phyloP scores from a whole-genome alignment of 2,797 vertebrate species.

The Tokudaia tokunoshimensis region DNA sequence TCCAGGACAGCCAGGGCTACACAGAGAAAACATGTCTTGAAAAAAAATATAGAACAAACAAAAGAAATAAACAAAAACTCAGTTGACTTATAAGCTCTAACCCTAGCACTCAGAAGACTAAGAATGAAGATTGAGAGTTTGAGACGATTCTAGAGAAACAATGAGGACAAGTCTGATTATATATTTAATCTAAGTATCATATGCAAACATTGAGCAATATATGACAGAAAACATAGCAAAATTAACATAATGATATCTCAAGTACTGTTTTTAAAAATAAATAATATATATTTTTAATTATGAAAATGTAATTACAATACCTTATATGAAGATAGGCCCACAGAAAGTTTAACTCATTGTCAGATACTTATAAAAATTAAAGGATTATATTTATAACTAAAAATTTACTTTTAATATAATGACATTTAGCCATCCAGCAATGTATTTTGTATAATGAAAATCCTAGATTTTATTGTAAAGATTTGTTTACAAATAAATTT shows the following conservation, averaged over 20 bases:
- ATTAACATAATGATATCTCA: not conserved
- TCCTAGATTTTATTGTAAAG: not conserved
- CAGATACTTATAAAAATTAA: not conserved
- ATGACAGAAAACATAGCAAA: not conserved
- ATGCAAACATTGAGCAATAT: too few relatives aligned
- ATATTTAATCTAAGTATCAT: not conserved
- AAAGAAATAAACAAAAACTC: not conserved
- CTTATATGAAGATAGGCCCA: not conserved
- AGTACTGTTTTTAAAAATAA: not conserved
- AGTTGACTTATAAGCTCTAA: not conserved
- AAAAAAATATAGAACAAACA: not conserved
- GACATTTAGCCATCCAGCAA: not conserved
- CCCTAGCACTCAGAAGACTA: not conserved
- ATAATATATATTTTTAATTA: not conserved
- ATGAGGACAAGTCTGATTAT: not conserved
- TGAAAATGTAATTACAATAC: not conserved
- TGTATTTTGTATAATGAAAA: conserved; percentile 11
- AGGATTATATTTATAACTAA: not conserved
- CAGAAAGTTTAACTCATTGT: not conserved
- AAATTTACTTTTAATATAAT: conserved; percentile 25
- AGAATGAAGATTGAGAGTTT: not conserved
- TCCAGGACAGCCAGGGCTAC: too few relatives aligned
- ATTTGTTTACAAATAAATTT: not conserved
- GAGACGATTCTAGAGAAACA: not conserved
- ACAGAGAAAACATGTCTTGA: too few relatives aligned